Percentiles rank a stretch among this genome's conserved stretches.
Conservation (phyloP, 1,140 invertebrate species). For the Drosophila obscura region DNA sequence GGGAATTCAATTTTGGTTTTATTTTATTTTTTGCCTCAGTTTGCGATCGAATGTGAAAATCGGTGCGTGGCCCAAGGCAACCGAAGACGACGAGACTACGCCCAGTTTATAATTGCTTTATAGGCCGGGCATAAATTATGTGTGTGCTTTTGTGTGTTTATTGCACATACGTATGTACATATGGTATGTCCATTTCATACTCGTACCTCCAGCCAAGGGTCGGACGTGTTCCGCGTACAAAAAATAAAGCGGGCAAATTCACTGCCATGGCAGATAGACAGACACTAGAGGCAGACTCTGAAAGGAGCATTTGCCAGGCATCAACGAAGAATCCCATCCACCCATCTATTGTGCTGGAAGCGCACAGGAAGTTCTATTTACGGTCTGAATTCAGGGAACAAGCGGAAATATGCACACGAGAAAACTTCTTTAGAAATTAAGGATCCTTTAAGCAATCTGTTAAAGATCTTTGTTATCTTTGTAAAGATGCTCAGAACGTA, state of each 20-base stretch:
- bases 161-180: no score
- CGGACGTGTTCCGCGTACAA: constrained; percentile 56
- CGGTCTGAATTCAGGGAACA: not conserved
- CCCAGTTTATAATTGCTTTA: constrained; percentile 81
- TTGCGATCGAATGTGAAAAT: constrained; percentile 31
- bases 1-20: constrained; percentile 45
- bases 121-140: constrained; percentile 63
- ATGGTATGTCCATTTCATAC: constrained; percentile 11
- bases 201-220: constrained; percentile 33
- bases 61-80: constrained; percentile 30
- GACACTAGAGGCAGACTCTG: not conserved
- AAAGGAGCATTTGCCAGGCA: constrained; percentile 3
- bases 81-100: constrained; percentile 47
- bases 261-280: not conserved
- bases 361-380: constrained; percentile 3
- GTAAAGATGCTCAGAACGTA: not conserved
- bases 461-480: constrained; percentile 6
- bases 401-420: constrained; percentile 26
- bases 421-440: constrained; percentile 15
- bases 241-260: not conserved
- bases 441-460: no score
- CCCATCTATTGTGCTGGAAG: constrained; percentile 5
- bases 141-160: constrained; percentile 17
- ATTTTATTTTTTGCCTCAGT: not conserved
- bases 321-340: not conserved